phyloP scores from a whole-genome alignment of 2,113 vertebrate genomes.

The Ranitomeya variabilis region DNA sequence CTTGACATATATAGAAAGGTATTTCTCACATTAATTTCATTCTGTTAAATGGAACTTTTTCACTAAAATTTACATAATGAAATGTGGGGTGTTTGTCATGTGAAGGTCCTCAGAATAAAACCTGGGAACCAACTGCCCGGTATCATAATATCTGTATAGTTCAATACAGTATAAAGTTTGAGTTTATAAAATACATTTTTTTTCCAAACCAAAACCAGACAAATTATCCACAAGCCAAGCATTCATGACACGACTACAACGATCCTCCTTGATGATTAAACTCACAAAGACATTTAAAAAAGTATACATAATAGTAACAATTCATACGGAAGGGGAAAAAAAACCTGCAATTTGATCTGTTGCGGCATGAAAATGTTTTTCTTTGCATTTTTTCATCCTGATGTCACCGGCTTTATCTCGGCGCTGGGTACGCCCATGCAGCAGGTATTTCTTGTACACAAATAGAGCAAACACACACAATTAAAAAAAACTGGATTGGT shows the following conservation, averaged over 20 bases:
- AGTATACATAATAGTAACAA: conserved; percentile 3
- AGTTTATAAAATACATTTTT: no score
- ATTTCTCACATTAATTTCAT: no score
- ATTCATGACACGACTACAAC: background rate
- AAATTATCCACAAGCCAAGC: background rate
- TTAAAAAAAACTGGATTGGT: conserved; percentile 71
- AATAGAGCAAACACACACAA: conserved; percentile 73
- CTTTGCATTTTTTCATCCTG: conserved; percentile 93
- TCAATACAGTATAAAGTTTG: no score
- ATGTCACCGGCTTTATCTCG: conserved; percentile 75
- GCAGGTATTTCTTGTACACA: conserved; percentile 79
- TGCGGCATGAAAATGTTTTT: conserved; percentile 93
- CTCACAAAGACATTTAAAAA: background rate
- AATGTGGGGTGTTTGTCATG: no score
- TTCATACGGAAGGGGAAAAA: conserved; percentile 17
- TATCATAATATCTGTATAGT: no score
- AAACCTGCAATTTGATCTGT: conserved; percentile 88
- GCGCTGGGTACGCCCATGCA: conserved; percentile 85
- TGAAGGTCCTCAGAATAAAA: no score
- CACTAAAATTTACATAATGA: no score
- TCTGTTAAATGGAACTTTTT: no score
- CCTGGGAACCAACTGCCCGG: no score
- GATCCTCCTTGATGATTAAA: background rate
- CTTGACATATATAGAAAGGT: no score
- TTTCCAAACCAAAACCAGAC: no score